Evolutionary conservation across 1,140 invertebrate genomes (phyloP).

Genomic region (Drosophila kanapiae): DNA sequence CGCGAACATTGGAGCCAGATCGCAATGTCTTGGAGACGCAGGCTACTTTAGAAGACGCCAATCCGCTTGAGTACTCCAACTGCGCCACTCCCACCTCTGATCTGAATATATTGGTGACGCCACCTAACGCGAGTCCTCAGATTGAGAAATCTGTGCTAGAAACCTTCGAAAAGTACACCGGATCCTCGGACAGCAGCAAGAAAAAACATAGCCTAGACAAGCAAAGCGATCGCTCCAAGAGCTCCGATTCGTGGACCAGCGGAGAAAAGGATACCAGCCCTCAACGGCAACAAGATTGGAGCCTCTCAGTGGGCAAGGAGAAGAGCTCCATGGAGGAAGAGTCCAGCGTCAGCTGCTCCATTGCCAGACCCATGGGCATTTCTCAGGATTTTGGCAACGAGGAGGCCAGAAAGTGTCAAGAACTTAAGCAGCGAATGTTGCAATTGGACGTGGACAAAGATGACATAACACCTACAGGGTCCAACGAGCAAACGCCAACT

Average conservation of each 20-base stretch:
- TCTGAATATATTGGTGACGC: conserved; percentile 76
- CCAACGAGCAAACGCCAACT: conserved; percentile 68
- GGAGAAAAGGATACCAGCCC: conserved; percentile 88
- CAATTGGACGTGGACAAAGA: conserved; percentile 67
- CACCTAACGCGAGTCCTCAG: conserved; percentile 81
- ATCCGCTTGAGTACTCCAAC: conserved; percentile 78
- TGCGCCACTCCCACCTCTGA: conserved; percentile 82
- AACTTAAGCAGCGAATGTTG: conserved; percentile 80
- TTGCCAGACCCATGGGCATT: conserved; percentile 90
- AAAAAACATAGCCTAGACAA: conserved; percentile 87
- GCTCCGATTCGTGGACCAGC: conserved; percentile 89
- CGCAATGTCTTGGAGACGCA: conserved; percentile 79
- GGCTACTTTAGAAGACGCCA: conserved; percentile 80
- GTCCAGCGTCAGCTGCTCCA: conserved; percentile 92
- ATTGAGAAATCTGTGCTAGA: conserved; percentile 81
- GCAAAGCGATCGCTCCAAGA: conserved; percentile 88
- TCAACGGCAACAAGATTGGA: conserved; percentile 77
- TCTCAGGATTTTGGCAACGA: conserved; percentile 89
- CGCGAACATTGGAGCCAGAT: conserved; percentile 73
- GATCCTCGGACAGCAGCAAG: conserved; percentile 58
- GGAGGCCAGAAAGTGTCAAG: conserved; percentile 86
- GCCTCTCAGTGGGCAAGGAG: conserved; percentile 87
- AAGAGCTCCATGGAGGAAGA: conserved; percentile 90
- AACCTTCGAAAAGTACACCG: conserved; percentile 72
- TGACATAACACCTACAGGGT: conserved; percentile 53